These are phyloP conservation scores for Trichomalopsis sarcophagae DNA, from an alignment of 1,140 invertebrate species.

Conservation along the genomic window DNA sequence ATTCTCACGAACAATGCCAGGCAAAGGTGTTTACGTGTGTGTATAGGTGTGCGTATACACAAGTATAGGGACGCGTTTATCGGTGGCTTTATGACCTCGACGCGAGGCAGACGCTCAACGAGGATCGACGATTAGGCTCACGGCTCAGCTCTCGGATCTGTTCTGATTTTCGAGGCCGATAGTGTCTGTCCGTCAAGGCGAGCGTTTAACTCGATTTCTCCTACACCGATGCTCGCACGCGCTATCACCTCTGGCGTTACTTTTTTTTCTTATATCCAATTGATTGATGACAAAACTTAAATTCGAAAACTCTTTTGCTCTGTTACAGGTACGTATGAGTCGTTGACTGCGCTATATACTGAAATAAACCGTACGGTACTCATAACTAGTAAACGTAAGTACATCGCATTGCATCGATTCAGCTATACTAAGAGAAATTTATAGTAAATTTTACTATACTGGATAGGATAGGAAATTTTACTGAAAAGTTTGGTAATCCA, in stretches of 20 bases:
- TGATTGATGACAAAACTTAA: slow-evolving; percentile 2
- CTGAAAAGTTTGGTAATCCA: too few relatives aligned
- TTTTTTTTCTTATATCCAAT: not conserved
- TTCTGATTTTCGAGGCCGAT: slow-evolving; percentile 40
- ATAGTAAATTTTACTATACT: too few relatives aligned
- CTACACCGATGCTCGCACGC: not conserved
- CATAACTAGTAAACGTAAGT: too few relatives aligned
- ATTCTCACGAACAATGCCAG: not conserved
- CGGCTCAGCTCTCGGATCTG: not conserved
- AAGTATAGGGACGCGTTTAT: not conserved
- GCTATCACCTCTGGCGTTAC: not conserved
- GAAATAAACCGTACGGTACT: not conserved
- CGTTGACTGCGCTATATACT: not conserved
- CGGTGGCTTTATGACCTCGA: not conserved
- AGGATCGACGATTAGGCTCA: slow-evolving; percentile 22
- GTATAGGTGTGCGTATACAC: not conserved
- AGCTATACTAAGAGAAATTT: too few relatives aligned
- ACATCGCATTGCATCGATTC: too few relatives aligned
- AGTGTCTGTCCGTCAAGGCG: slow-evolving; percentile 18
- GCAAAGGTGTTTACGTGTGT: not conserved
- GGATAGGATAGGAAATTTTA: too few relatives aligned
- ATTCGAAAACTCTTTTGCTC: slow-evolving; percentile 21
- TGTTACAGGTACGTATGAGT: slow-evolving; percentile 39
- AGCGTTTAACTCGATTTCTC: slow-evolving; percentile 28
- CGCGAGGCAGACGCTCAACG: not conserved